Evolutionary conservation across 2,888 invertebrate species (phyloP).

Genomic region (Timandra comae): DNA sequence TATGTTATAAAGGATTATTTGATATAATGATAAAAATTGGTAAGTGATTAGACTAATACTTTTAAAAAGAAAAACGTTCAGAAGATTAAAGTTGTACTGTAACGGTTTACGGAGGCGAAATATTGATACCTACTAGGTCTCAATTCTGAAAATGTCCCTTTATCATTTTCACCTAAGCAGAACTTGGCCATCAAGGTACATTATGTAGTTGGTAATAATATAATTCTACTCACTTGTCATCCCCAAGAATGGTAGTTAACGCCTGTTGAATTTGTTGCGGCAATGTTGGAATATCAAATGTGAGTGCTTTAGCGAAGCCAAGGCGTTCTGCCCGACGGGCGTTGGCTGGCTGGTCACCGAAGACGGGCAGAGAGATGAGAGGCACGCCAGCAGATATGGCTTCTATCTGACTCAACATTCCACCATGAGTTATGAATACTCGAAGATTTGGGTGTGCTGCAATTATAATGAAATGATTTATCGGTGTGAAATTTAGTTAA

Average conservation of each 20-base stretch:
- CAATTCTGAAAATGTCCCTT: too few species aligned
- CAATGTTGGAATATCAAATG: neutral
- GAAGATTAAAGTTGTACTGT: too few species aligned
- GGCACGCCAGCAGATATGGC: constrained; percentile 4
- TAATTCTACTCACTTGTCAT: neutral
- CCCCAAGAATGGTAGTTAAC: constrained; percentile 1
- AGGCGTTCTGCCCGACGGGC: constrained; percentile 2
- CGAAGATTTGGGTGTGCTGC: neutral
- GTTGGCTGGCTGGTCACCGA: constrained; percentile 11
- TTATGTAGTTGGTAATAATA: neutral
- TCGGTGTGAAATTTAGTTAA: too few species aligned
- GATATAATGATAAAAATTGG: too few species aligned
- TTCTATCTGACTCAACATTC: constrained; percentile 10
- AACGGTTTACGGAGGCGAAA: too few species aligned
- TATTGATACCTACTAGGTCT: too few species aligned
- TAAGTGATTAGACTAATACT: too few species aligned
- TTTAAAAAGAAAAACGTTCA: too few species aligned
- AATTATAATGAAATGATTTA: too few species aligned
- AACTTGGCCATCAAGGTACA: too few species aligned
- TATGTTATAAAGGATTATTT: too few species aligned
- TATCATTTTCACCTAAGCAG: too few species aligned
- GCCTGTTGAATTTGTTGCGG: neutral
- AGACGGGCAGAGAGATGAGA: constrained; percentile 8
- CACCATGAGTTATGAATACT: constrained; percentile 13
- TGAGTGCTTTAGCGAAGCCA: constrained; percentile 4